phyloP scores from a whole-genome alignment of 2,113 vertebrate genomes.

The Pseudonaja textilis region DNA sequence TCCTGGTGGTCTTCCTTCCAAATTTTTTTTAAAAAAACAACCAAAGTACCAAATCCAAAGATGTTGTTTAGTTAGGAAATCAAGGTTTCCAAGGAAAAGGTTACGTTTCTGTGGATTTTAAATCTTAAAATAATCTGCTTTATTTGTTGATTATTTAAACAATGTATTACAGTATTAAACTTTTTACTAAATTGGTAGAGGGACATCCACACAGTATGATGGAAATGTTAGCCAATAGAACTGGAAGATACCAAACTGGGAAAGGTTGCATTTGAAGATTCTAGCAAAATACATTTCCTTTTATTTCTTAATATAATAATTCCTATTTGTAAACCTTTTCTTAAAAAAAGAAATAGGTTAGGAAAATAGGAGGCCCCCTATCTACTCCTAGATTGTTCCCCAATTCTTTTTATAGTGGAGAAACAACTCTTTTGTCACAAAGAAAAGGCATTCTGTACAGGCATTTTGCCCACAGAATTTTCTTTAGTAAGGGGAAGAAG shows the following conservation, averaged over 20 bases:
- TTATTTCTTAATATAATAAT: neutral
- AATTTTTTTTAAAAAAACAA: neutral
- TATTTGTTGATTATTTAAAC: neutral
- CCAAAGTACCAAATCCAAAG: too few species aligned
- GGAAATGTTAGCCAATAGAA: neutral
- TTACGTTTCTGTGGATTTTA: neutral
- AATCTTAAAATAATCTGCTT: neutral
- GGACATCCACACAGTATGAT: neutral
- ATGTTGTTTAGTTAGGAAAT: neutral
- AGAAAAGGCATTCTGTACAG: neutral
- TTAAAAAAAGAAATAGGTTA: neutral
- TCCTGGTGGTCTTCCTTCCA: neutral
- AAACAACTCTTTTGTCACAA: neutral
- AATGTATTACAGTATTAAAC: neutral
- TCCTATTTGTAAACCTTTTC: neutral
- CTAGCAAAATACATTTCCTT: neutral
- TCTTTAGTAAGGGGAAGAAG: neutral
- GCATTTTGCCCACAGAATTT: neutral
- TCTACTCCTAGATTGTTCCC: neutral
- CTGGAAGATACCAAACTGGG: neutral
- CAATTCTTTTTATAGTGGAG: neutral
- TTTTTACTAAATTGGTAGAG: neutral
- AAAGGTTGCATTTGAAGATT: neutral
- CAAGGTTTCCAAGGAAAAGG: neutral
- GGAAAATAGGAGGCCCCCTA: neutral